Evolutionary conservation across 2,888 invertebrate genomes (phyloP), one percentile per base, ranked within the genome.

Genomic region (Meloe dianella): DNA sequence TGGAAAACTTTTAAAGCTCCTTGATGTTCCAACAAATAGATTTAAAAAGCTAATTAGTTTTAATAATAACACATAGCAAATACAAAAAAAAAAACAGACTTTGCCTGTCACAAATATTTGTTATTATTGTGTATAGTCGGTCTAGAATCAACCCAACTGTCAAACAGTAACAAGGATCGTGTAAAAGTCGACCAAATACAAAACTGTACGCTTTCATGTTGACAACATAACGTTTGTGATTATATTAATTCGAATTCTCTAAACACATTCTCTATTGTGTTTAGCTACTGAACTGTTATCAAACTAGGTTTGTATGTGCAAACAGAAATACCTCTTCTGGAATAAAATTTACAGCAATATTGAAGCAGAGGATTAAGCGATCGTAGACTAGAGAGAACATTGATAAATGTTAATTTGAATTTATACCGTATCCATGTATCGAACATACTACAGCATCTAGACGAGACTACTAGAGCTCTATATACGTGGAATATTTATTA

Each of bases 381-480:
- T 47, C 47, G 47, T 20, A 47, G 8, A 47, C 17, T 22, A 12
- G 51, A 51, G 51, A 22, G 51, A 47, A 20, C 24, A 51, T 51
- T 51, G 51, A 51, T 51, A 51, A 51, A 51, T 51, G 22, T 22
- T 51, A 51, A 51, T 51, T 51, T 51, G 51, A 47, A 47, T 47
- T 47, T 47, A 47, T 20, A 47, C 6, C 12, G 38, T 41, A 41
- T 7, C 3, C 8, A 9, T 12, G 41, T 17, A 41, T 41, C 41
- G n/a, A 41, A n/a, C 41, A 41, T 41, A 41, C 38, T 38, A 14
- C n/a, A 41, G n/a, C 6, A 17, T 14, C 12, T 35, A 41, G 38
- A 17, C 6, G 17, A 27, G 38, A 41, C n/a, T 41, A n/a, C 5
- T 41, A 12, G 38, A 41, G n/a, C 8, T 41, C 5, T 41, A 41